Evolutionary conservation across 1,140 invertebrate genomes (phyloP).

Genomic region (Lepidurus apus): DNA sequence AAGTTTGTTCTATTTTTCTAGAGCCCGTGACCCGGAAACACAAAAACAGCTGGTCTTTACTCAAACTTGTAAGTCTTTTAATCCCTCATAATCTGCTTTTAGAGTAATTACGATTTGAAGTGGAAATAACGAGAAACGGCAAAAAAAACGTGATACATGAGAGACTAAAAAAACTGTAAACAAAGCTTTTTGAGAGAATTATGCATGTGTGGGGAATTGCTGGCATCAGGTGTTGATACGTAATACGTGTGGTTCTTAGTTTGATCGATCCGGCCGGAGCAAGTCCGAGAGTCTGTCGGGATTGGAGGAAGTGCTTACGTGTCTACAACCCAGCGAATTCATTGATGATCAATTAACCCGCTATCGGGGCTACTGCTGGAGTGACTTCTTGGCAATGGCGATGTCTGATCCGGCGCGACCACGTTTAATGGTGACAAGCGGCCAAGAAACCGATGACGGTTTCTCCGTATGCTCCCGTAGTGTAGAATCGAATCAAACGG

Average conservation of each 20-base stretch:
- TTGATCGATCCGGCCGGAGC: constrained; percentile 50
- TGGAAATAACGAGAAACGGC: background rate
- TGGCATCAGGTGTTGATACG: background rate
- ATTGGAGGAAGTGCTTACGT: constrained; percentile 52
- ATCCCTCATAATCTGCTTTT: background rate
- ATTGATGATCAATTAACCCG: constrained; percentile 54
- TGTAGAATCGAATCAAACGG: background rate
- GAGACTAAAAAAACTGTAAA: too few species aligned
- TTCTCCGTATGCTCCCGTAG: constrained; percentile 18
- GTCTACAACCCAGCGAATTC: constrained; percentile 53
- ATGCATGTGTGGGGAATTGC: background rate
- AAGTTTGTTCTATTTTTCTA: constrained; percentile 36
- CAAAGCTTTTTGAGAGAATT: background rate
- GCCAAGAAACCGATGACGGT: constrained; percentile 35
- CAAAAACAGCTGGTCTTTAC: constrained; percentile 53
- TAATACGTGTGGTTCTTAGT: constrained; percentile 44
- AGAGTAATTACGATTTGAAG: background rate
- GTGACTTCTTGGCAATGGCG: constrained; percentile 44
- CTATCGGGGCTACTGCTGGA: constrained; percentile 52
- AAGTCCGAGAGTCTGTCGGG: constrained; percentile 51
- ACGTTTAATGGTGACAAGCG: constrained; percentile 35
- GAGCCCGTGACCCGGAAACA: constrained; percentile 45
- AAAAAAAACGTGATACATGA: background rate
- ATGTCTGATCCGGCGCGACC: constrained; percentile 38
- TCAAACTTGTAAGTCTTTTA: constrained; percentile 43